A percentile compares a stretch with the other conserved stretches of the same genome.
Evolutionary conservation across 2,113 vertebrate species (phyloP).

Genomic region (Paedocypris sp.): DNA sequence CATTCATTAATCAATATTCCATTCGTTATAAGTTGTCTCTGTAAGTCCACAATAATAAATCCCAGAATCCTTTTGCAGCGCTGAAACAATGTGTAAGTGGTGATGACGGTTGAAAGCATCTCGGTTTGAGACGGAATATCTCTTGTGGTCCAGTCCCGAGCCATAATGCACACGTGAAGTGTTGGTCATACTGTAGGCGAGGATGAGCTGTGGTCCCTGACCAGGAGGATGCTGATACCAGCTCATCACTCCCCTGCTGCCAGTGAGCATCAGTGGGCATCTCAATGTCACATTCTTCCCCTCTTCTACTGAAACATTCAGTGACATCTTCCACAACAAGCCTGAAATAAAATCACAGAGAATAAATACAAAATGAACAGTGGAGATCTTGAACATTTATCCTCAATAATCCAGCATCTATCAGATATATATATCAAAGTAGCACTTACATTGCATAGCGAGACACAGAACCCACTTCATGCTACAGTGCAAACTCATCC

Average conservation of each 20-base stretch:
- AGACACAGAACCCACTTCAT: background rate
- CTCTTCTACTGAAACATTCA: slow-evolving; percentile 17
- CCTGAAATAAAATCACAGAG: slow-evolving; percentile 16
- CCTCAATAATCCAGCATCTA: background rate
- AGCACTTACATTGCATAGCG: slow-evolving; percentile 17
- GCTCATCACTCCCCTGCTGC: slow-evolving; percentile 12
- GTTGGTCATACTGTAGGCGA: slow-evolving; percentile 26
- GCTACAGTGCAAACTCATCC: background rate
- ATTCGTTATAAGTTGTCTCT: no score
- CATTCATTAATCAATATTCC: no score
- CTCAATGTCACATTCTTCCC: slow-evolving; percentile 27
- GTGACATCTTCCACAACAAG: slow-evolving; percentile 4
- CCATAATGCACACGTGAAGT: slow-evolving; percentile 23
- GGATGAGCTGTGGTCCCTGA: slow-evolving; percentile 26
- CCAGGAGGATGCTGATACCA: slow-evolving; percentile 37
- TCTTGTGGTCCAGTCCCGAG: slow-evolving; percentile 6
- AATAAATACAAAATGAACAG: background rate
- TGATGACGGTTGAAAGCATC: background rate
- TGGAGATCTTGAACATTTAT: background rate
- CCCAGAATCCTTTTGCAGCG: slow-evolving; percentile 23
- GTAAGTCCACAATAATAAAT: slow-evolving; percentile 38
- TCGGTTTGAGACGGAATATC: slow-evolving; percentile 15
- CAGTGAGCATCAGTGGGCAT: slow-evolving; percentile 25
- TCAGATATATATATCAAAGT: background rate
- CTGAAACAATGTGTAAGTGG: slow-evolving; percentile 22